Evolutionary conservation across 2,113 vertebrate genomes (phyloP).

Genomic region (Peromyscus californicus): DNA sequence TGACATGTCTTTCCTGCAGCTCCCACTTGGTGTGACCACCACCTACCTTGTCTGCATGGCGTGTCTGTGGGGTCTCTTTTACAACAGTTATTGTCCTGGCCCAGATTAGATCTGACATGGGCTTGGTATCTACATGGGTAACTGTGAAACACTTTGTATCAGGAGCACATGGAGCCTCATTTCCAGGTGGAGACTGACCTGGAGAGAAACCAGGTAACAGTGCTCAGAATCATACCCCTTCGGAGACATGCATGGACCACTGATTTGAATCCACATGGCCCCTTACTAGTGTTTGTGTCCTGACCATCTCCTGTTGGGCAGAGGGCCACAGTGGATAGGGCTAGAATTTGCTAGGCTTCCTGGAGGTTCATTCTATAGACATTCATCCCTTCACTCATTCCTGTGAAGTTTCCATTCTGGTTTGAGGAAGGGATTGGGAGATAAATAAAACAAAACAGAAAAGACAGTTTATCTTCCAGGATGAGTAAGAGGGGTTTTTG

Average conservation of each 20-base stretch:
- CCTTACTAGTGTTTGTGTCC: not conserved
- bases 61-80: too few species aligned
- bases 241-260: not conserved
- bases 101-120: not conserved
- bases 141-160: not conserved
- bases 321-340: not conserved
- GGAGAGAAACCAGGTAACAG: not conserved
- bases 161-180: not conserved
- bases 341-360: not conserved
- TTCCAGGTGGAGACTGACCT: not conserved
- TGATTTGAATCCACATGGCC: not conserved
- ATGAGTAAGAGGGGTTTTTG: not conserved
- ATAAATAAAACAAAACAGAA: not conserved
- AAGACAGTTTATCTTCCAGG: constrained; percentile 26
- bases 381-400: not conserved
- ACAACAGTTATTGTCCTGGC: not conserved
- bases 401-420: not conserved
- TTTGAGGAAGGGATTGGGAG: not conserved
- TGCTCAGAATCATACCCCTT: not conserved
- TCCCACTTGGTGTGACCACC: too few species aligned
- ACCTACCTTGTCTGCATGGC: too few species aligned
- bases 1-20: too few species aligned
- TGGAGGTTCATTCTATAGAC: not conserved
- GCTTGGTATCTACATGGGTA: not conserved
- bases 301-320: not conserved